phyloP scores from a whole-genome alignment of 1,140 invertebrate species.

The Hypsibius dujardini region DNA sequence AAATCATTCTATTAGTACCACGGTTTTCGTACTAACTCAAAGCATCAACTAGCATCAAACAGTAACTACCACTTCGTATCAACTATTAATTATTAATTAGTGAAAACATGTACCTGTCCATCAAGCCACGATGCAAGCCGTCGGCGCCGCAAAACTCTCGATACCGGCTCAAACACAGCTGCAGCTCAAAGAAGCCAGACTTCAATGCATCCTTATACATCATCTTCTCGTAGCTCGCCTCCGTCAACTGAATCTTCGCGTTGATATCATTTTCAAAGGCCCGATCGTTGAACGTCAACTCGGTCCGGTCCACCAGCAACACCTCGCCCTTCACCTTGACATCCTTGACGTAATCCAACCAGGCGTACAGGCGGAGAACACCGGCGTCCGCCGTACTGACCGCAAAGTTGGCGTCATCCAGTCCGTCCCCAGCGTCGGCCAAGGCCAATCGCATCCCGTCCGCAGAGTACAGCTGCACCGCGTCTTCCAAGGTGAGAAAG shows the following conservation, averaged over 20 bases:
- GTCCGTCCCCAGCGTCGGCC: conserved; percentile 86
- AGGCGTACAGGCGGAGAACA: conserved; percentile 77
- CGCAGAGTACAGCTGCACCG: conserved; percentile 79
- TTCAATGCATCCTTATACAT: conserved; percentile 84
- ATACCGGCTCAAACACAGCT: conserved; percentile 66
- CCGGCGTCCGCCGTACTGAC: conserved; percentile 81
- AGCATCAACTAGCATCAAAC: too few species aligned
- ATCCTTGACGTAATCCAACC: conserved; percentile 91
- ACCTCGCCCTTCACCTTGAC: too few species aligned
- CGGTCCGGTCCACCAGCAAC: too few species aligned
- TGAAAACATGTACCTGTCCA: too few species aligned
- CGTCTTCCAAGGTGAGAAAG: conserved; percentile 77
- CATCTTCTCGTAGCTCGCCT: conserved; percentile 64
- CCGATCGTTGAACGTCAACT: conserved; percentile 62
- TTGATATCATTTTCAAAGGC: conserved; percentile 86
- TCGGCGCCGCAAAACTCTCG: conserved; percentile 55
- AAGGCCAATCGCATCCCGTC: conserved; percentile 83
- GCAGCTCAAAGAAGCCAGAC: conserved; percentile 75
- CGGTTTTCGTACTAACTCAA: too few species aligned
- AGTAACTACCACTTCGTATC: too few species aligned
- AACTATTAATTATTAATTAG: too few species aligned
- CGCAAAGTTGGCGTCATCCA: conserved; percentile 98
- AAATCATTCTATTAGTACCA: too few species aligned
- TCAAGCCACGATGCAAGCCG: conserved; percentile 51
- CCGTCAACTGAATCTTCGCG: conserved; percentile 61